Base-by-base conservation (phyloP, 2,888 invertebrate species). In the Polietes domitor region DNA sequence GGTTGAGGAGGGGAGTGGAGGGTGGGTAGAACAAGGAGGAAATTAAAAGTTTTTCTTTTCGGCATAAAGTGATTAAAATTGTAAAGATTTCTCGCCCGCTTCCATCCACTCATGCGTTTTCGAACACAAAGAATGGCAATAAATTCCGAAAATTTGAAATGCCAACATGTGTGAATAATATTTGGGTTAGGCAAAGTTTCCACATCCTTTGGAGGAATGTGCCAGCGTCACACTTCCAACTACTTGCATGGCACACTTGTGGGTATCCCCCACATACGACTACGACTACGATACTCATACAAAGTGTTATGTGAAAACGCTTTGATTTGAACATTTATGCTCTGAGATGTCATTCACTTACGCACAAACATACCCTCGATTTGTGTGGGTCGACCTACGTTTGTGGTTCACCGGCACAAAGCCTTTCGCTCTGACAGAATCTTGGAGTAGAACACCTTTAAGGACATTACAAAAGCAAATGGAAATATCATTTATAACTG, bases 111-210 rank as follows among this genome's bases (percentile, higher is more conserved):
- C 32, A 53, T 71, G 53, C n/a, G 26, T 70, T 21, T 24, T n/a
- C 6, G 5, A 63, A 47, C 21, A 15, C 55, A 19, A 37, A 72
- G 19, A 37, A 17, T 17, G 71, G 15, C 53, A 12, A 72, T 71
- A 58, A 55, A 72, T 72, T 72, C 21, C 1, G 12, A 55, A 55
- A 71, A 53, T 53, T 17, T 37, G 12, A 43, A 55, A 72, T 58
- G 37, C 55, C 75, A 80, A 70, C 73, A 61, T 26, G 78, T 70
- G 75, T 74, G 70, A 80, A 70, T 75, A 75, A 80, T 75, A 50
- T 80, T 77, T 53, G 68, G 55, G 72, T 55, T 55, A 72, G 24
- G 32, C 24, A 58, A 80, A 80, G 28, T 55, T 10, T 72, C 10
- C 5, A 63, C 32, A 28, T 6, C 43, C 7, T 61, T 58, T 26